Evolutionary conservation across 2,113 vertebrate species (phyloP).

Genomic region (Phaetusa simplex): DNA sequence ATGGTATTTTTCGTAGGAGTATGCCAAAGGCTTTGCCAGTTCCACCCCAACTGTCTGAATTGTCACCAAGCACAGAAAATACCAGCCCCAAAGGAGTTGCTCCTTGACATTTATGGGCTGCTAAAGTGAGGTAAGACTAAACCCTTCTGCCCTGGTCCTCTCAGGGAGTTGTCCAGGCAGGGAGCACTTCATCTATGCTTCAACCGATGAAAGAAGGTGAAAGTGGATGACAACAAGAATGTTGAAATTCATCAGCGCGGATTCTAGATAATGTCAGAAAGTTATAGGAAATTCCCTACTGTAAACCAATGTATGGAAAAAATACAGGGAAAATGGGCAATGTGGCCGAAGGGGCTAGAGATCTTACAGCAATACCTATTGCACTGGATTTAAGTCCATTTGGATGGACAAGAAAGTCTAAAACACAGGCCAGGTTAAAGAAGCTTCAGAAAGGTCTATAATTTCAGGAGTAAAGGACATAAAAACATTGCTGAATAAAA

Average conservation of each 20-base stretch:
- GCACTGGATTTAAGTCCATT: neutral
- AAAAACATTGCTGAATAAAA: neutral
- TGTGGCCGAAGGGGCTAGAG: neutral
- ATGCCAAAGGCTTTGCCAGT: slow-evolving; percentile 23
- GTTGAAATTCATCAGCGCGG: neutral
- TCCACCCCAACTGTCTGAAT: neutral
- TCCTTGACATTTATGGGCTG: slow-evolving; percentile 36
- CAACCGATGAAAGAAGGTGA: neutral
- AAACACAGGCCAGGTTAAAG: neutral
- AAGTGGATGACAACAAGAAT: neutral
- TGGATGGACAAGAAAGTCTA: neutral
- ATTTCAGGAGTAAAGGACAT: neutral
- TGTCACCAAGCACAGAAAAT: slow-evolving; percentile 44
- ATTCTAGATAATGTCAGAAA: neutral
- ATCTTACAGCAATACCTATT: neutral
- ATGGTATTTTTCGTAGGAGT: neutral
- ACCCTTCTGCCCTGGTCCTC: neutral
- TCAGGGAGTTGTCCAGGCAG: neutral
- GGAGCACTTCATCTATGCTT: neutral
- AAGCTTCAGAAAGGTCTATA: neutral
- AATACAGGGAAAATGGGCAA: neutral
- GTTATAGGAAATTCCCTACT: neutral
- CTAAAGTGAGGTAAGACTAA: neutral
- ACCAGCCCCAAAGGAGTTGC: neutral
- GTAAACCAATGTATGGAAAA: neutral